These are phyloP conservation scores for Candoia aspera DNA, from an alignment of 2,113 vertebrate species.

Conservation along the genomic window DNA sequence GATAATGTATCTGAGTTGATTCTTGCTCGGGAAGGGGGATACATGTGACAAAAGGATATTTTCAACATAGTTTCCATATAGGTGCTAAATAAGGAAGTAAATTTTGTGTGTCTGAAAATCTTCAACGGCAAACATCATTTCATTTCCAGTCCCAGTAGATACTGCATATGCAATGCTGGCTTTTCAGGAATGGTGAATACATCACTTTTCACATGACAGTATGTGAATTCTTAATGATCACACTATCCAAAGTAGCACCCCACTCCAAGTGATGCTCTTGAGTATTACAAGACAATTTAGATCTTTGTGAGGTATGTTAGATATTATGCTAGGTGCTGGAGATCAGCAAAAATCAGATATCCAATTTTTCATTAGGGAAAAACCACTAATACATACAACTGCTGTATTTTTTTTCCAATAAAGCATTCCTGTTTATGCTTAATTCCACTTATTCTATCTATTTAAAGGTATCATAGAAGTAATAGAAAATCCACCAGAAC, in stretches of 20 bases:
- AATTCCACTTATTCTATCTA: conserved; percentile 19
- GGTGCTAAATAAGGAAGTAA: neutral
- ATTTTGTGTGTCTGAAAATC: neutral
- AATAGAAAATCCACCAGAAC: conserved; percentile 32
- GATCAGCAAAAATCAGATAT: too few relatives aligned
- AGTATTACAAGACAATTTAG: too few relatives aligned
- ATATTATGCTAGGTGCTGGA: too few relatives aligned
- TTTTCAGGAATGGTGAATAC: too few relatives aligned
- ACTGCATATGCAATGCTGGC: neutral
- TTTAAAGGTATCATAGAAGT: conserved; percentile 24
- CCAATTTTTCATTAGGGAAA: too few relatives aligned
- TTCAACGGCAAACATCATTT: neutral
- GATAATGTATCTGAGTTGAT: neutral
- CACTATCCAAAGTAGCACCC: too few relatives aligned
- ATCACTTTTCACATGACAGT: too few relatives aligned
- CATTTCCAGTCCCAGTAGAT: neutral
- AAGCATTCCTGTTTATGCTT: neutral
- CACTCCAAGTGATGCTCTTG: too few relatives aligned
- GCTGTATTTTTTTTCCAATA: neutral
- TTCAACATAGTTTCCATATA: neutral
- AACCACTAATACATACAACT: neutral
- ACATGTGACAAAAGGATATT: neutral
- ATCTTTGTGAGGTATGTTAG: too few relatives aligned
- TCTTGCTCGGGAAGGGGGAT: too few relatives aligned
- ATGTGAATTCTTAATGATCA: too few relatives aligned